Percentiles rank a stretch among this genome's conserved stretches.
Evolutionary conservation across 2,113 vertebrate genomes (phyloP).

Genomic region (Archilochus colubris): DNA sequence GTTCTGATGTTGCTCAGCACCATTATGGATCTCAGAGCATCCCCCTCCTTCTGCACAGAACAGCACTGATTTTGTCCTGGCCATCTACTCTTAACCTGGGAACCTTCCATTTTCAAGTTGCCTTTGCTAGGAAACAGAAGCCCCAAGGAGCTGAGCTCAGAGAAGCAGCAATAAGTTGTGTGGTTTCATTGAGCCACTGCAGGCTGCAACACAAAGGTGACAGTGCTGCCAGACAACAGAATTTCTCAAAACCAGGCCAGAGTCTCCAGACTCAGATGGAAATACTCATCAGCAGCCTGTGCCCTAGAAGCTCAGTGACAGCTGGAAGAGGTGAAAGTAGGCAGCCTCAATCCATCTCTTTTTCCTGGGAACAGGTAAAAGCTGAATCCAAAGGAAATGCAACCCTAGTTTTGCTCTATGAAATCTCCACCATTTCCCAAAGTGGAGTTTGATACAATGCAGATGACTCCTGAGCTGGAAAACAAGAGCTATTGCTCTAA

Average conservation of each 20-base stretch:
- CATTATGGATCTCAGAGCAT: background rate
- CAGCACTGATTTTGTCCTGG: background rate
- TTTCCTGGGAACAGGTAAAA: background rate
- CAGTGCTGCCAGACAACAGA: background rate
- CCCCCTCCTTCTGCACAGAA: background rate
- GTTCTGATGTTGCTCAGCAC: background rate
- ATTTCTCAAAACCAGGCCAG: background rate
- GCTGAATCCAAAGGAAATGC: background rate
- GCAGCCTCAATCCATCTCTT: background rate
- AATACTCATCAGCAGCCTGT: background rate
- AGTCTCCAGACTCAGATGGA: background rate
- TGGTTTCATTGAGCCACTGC: background rate
- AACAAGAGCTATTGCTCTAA: background rate
- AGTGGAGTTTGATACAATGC: background rate
- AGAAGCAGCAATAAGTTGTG: background rate
- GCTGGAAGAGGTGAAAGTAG: background rate
- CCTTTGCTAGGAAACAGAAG: background rate
- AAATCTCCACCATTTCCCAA: background rate
- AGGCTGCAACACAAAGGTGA: background rate
- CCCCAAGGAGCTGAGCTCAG: background rate
- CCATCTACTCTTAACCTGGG: background rate
- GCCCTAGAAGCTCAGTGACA: background rate
- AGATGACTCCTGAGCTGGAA: background rate
- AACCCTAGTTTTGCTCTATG: background rate
- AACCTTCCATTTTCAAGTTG: background rate